Evolutionary conservation across 2,113 vertebrate genomes (phyloP).

Genomic region (Corythoichthys intestinalis): DNA sequence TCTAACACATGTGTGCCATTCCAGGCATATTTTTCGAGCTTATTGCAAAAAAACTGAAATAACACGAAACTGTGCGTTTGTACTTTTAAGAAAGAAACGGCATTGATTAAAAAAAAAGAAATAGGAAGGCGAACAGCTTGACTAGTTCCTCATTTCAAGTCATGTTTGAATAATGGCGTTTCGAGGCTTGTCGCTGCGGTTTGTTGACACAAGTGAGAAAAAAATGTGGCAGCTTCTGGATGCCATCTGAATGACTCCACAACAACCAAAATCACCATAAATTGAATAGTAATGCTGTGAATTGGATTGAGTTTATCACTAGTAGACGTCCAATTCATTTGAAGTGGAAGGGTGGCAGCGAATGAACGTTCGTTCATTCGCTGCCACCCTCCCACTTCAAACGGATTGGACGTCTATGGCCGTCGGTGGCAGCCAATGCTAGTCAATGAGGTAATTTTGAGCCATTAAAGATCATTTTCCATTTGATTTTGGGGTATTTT

Average conservation of each 20-base stretch:
- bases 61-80: not conserved
- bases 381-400: too few species aligned
- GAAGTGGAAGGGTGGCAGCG: too few species aligned
- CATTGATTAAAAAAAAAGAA: not conserved
- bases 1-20: not conserved
- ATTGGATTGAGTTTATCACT: not conserved
- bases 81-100: not conserved
- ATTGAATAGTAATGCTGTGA: not conserved
- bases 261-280: not conserved
- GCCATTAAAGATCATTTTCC: too few species aligned
- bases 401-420: too few species aligned
- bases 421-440: too few species aligned
- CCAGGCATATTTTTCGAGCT: not conserved
- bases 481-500: too few species aligned
- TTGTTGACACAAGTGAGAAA: constrained; percentile 3
- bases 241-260: not conserved
- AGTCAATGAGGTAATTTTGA: too few species aligned
- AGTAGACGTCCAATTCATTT: too few species aligned
- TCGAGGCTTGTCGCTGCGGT: not conserved
- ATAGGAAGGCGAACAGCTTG: not conserved
- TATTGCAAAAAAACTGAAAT: not conserved
- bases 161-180: not conserved
- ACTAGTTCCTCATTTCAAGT: not conserved
- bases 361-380: too few species aligned
- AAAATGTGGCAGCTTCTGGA: not conserved